Conservation (phyloP, 2,113 vertebrate species). For the Platichthys flesus region DNA sequence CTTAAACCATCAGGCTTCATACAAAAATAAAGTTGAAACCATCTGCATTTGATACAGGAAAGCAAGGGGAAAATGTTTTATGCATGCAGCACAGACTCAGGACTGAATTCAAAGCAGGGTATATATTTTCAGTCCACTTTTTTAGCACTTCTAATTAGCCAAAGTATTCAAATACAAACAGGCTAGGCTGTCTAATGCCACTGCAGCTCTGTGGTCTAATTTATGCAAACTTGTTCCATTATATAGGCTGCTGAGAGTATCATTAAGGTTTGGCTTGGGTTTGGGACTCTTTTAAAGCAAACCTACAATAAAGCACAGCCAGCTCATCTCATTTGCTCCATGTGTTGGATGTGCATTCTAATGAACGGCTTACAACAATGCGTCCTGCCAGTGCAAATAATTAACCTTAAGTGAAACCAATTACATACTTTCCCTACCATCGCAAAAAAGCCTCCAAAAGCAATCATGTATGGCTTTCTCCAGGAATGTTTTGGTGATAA, state of each 20-base stretch:
- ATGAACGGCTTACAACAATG: conserved; percentile 85
- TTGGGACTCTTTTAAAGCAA: conserved; percentile 71
- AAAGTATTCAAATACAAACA: conserved; percentile 73
- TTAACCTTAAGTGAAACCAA: conserved; percentile 86
- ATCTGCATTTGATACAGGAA: conserved; percentile 53
- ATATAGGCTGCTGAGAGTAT: conserved; percentile 82
- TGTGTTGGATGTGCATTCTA: conserved; percentile 84
- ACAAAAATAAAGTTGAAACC: conserved; percentile 66
- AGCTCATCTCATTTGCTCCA: conserved; percentile 82
- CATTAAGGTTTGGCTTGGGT: conserved; percentile 78
- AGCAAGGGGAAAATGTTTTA: conserved; percentile 63
- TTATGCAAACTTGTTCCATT: conserved; percentile 85
- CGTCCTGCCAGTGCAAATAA: conserved; percentile 85
- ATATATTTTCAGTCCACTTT: conserved; percentile 61
- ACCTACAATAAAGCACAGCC: conserved; percentile 72
- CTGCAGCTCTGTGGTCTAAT: conserved; percentile 80
- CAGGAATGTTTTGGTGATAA: conserved; percentile 75
- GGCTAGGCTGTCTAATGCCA: conserved; percentile 73
- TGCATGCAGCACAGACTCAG: conserved; percentile 52
- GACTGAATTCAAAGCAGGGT: conserved; percentile 52
- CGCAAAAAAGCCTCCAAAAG: conserved; percentile 68
- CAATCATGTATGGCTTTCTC: conserved; percentile 78
- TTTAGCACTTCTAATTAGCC: conserved; percentile 78
- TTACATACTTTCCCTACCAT: conserved; percentile 80
- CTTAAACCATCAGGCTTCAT: conserved; percentile 67